Percentiles rank a stretch among this genome's conserved stretches.
Conservation (phyloP, 37 sponge, comb jelly and placozoan genomes). For the Lycopodina hypogea region DNA sequence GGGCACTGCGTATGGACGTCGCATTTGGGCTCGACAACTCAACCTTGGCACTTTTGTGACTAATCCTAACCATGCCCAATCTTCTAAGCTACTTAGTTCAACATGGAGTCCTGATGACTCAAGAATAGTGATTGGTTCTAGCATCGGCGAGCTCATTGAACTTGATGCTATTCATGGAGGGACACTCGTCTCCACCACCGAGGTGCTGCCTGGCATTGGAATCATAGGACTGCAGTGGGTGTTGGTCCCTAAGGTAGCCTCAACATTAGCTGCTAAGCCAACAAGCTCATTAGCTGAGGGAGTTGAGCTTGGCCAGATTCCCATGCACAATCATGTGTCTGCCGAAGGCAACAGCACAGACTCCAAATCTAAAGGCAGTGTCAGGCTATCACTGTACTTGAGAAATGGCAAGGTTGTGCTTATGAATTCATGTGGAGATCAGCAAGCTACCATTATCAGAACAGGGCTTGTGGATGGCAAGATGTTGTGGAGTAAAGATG, state of each 20-base stretch:
- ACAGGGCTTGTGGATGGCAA: conserved; percentile 82
- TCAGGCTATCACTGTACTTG: conserved; percentile 76
- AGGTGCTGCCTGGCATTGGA: conserved; percentile 87
- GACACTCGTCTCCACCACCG: conserved; percentile 81
- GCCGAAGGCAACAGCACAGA: background rate
- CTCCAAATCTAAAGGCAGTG: conserved; percentile 1
- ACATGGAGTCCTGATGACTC: conserved; percentile 90
- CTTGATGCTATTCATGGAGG: conserved; percentile 79
- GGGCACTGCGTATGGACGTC: conserved; percentile 82
- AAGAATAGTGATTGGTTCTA: conserved; percentile 76
- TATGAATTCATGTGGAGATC: conserved; percentile 90
- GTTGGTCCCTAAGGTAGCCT: conserved; percentile 36
- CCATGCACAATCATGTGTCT: background rate
- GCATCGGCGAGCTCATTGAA: conserved; percentile 88
- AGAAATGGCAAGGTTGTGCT: conserved; percentile 88
- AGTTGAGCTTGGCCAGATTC: conserved; percentile 25
- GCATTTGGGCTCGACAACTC: conserved; percentile 87
- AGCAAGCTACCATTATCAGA: conserved; percentile 84
- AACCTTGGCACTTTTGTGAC: conserved; percentile 86
- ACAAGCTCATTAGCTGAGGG: background rate
- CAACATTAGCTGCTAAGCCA: conserved; percentile 10
- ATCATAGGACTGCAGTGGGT: conserved; percentile 87
- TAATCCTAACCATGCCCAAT: conserved; percentile 57
- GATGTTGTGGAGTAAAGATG: conserved; percentile 78
- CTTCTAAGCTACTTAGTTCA: conserved; percentile 66